Evolutionary conservation across 2,888 invertebrate genomes (phyloP).

Genomic region (Drosophila aldrichi): DNA sequence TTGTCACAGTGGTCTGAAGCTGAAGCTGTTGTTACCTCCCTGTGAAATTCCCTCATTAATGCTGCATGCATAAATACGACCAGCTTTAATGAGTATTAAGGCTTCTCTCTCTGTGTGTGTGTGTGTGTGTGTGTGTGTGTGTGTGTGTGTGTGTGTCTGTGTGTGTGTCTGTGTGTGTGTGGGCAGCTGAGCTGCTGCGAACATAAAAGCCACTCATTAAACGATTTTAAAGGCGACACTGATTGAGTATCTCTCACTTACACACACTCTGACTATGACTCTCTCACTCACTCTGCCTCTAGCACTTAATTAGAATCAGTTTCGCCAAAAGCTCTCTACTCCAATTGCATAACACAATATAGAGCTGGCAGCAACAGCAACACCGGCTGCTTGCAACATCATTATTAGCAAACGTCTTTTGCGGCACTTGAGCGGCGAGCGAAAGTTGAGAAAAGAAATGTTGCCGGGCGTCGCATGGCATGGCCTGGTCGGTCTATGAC

Average conservation of each 20-base stretch:
- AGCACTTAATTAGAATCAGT: constrained; percentile 55
- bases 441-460: constrained; percentile 54
- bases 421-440: constrained; percentile 19
- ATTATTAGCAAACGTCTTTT: constrained; percentile 36
- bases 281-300: not conserved
- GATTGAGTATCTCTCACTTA: constrained; percentile 1
- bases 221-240: constrained; percentile 29
- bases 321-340: constrained; percentile 29
- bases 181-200: constrained; percentile 16
- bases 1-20: constrained; percentile 53
- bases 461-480: constrained; percentile 3
- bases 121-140: constrained; percentile 21
- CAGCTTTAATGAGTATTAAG: constrained; percentile 36
- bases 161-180: constrained; percentile 12
- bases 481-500: constrained; percentile 51
- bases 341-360: constrained; percentile 58
- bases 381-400: constrained; percentile 27
- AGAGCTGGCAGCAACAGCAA: constrained; percentile 1
- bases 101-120: constrained; percentile 1
- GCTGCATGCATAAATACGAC: constrained; percentile 46
- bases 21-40: not conserved
- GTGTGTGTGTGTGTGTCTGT: constrained; percentile 13
- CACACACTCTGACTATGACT: not conserved
- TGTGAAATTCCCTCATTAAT: constrained; percentile 66
- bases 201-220: constrained; percentile 40